Evolutionary conservation across 2,888 invertebrate species (phyloP), one percentile per base, ranked within the genome.

Genomic region (Timema podura): DNA sequence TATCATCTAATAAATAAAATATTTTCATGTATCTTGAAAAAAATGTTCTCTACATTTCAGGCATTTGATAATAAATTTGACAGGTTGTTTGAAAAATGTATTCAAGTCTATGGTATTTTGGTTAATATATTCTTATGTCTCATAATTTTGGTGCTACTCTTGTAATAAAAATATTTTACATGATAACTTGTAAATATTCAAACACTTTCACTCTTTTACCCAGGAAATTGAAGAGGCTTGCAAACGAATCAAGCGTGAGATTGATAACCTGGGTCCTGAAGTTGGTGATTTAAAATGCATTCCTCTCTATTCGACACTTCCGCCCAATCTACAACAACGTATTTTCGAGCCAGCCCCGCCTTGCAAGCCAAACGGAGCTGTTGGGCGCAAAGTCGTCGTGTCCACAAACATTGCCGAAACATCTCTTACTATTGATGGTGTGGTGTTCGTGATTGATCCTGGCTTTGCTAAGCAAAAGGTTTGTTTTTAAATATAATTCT

Each of bases 321-420:
- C 99, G 5, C 99, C 99, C 0, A 96, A 96, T 80, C 84, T 97
- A 57, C 99, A 98, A 78, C 97, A 98, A 79, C 84, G 97, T 72
- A 99, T 99, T 77, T 99, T 99, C 79, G 99, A 99, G 77, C 88
- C 96, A 0, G 92, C 99, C 0, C 99, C 99, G 0, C 93, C 98
- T 0, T 93, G 90, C 69, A 91, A 95, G 79, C 82, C 91, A 0
- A 95, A 91, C 76, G 96, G 96, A 0, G 94, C 92, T 0, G 91
- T 97, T 48, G 96, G 97, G 0, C 83, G 96, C 6, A 96, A 90
- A 82, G 95, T 97, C 0, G 98, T 99, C 0, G 96, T 99, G 0
- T 98, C 98, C 0, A 99, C 99, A 0, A 99, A 99, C 80, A 99
- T 99, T 75, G 99, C 99, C 0, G 99, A 99, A 84, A 99, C 99